Evolutionary conservation across 2,888 invertebrate species (phyloP).

Genomic region (Amphipoea lucens): DNA sequence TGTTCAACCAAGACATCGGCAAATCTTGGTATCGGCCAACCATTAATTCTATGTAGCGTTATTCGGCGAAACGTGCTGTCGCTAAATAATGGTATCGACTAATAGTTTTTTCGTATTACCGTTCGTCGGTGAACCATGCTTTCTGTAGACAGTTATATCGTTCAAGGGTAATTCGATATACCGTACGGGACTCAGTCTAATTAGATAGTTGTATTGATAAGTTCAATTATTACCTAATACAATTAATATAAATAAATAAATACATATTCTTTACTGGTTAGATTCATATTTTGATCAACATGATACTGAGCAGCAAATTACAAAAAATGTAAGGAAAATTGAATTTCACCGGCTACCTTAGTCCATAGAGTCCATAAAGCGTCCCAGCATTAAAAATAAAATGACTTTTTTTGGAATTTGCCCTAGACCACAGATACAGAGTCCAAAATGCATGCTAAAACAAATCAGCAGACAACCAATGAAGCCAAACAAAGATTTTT

Average conservation of each 20-base stretch:
- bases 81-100: no score
- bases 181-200: neutral
- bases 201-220: neutral
- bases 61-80: no score
- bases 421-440: neutral
- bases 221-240: neutral
- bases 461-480: neutral
- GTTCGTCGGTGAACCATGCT: no score
- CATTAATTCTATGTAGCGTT: no score
- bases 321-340: neutral
- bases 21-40: no score
- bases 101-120: no score
- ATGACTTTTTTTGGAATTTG: neutral
- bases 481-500: neutral
- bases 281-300: neutral
- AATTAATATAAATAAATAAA: neutral
- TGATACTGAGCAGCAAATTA: neutral
- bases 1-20: no score
- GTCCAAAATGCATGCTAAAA: neutral
- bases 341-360: neutral
- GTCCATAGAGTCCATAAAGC: neutral
- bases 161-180: no score
- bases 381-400: neutral
- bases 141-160: no score
- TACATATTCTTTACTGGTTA: neutral